Percentiles rank a stretch among this genome's conserved stretches.
Evolutionary conservation across 2,797 vertebrate species (phyloP).

Genomic region (Notoglanidium macrostoma): DNA sequence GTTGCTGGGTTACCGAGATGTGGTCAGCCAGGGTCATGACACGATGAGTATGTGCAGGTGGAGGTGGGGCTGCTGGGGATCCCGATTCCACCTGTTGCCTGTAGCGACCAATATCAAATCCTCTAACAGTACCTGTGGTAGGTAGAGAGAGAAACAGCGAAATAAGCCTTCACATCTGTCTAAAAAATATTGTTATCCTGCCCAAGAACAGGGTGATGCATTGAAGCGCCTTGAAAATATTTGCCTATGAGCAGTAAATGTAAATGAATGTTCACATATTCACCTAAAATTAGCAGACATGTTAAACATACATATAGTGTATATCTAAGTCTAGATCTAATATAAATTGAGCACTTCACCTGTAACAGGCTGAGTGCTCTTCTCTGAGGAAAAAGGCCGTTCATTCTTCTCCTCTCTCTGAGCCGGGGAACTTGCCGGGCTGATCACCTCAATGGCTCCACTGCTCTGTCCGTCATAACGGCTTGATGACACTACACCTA

Average conservation of each 20-base stretch:
- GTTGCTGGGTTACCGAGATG: slow-evolving; percentile 85
- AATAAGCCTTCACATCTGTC: background rate
- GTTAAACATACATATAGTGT: background rate
- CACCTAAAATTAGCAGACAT: background rate
- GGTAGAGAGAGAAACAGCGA: slow-evolving; percentile 27
- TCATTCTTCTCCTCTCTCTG: slow-evolving; percentile 85
- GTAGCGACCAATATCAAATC: slow-evolving; percentile 86
- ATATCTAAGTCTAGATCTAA: background rate
- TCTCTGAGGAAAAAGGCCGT: slow-evolving; percentile 78
- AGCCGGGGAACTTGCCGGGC: slow-evolving; percentile 90
- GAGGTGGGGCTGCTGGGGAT: slow-evolving; percentile 74
- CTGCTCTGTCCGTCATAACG: slow-evolving; percentile 85
- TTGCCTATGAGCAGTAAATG: background rate
- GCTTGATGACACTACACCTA: slow-evolving; percentile 82
- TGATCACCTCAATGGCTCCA: slow-evolving; percentile 95
- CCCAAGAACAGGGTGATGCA: background rate
- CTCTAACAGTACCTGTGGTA: slow-evolving; percentile 73
- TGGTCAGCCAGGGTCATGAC: slow-evolving; percentile 98
- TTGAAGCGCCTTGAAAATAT: background rate
- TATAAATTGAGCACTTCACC: slow-evolving; percentile 26
- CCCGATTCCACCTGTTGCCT: slow-evolving; percentile 78
- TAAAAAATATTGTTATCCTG: background rate
- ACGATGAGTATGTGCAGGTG: slow-evolving; percentile 85
- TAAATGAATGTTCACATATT: background rate
- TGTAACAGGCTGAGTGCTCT: slow-evolving; percentile 77